Conservation (phyloP, 53 echinoderm and acorn worm species). For the Actinopyga echinites region DNA sequence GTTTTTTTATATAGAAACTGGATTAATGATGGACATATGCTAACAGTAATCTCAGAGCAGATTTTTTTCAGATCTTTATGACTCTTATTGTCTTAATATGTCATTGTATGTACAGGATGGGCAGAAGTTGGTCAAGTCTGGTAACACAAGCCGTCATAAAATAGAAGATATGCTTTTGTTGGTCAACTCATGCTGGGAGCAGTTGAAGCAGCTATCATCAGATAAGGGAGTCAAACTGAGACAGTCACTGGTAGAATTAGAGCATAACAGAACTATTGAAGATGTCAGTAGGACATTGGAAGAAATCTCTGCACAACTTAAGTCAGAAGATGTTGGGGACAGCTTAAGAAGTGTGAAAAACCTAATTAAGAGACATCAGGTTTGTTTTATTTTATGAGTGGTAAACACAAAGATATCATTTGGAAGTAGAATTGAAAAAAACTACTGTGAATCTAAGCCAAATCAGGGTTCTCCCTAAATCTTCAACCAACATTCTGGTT, state of each 20-base stretch:
- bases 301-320: constrained; percentile 69
- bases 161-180: constrained; percentile 50
- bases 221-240: constrained; percentile 78
- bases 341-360: constrained; percentile 80
- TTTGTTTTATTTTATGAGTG: constrained; percentile 22
- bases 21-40: too few relatives aligned
- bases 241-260: constrained; percentile 76
- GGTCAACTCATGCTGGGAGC: constrained; percentile 73
- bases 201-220: constrained; percentile 51
- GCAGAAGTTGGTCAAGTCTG: constrained; percentile 50
- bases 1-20: too few relatives aligned
- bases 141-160: constrained; percentile 58
- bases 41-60: too few relatives aligned
- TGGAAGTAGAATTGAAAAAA: too few relatives aligned
- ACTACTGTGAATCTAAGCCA: too few relatives aligned
- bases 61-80: background rate
- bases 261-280: constrained; percentile 70
- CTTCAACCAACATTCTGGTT: too few relatives aligned
- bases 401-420: too few relatives aligned
- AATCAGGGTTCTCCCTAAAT: too few relatives aligned
- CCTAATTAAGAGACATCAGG: constrained; percentile 85
- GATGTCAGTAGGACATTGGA: constrained; percentile 67
- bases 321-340: constrained; percentile 77
- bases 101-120: constrained; percentile 55
- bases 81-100: background rate